A percentile compares a stretch with the other conserved stretches of the same genome.
Conservation (phyloP, 2,888 invertebrate species). For the Tipula confusa region DNA sequence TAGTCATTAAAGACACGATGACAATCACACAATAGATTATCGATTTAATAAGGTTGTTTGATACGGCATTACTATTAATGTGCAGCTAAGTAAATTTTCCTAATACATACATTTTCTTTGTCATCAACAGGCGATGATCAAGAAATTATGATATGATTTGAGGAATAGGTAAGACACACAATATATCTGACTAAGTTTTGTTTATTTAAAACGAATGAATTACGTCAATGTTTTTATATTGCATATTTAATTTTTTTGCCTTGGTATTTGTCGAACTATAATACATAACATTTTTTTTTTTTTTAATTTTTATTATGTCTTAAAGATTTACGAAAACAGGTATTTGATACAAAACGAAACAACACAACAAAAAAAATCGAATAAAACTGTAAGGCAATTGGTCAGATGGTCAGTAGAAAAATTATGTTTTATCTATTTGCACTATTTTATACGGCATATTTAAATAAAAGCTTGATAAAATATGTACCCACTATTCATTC, state of each 20-base stretch:
- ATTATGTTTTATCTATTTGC: background rate
- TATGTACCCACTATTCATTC: background rate
- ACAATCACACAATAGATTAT: background rate
- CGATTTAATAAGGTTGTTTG: background rate
- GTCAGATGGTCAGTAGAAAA: background rate
- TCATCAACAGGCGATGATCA: background rate
- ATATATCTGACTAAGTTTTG: background rate
- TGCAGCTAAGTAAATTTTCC: background rate
- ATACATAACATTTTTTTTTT: background rate
- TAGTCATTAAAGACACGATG: too few species aligned
- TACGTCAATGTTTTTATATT: background rate
- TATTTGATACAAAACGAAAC: conserved; percentile 17
- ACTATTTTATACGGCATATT: background rate
- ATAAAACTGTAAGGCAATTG: background rate
- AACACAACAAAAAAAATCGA: background rate
- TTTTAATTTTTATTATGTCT: background rate
- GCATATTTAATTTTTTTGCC: conserved; percentile 21
- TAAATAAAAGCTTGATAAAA: background rate
- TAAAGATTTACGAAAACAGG: conserved; percentile 25
- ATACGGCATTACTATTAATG: background rate
- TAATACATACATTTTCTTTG: background rate
- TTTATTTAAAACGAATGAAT: conserved; percentile 4
- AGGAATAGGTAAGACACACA: background rate
- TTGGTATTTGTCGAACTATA: background rate
- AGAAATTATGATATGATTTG: background rate